Evolutionary conservation across 2,888 invertebrate species (phyloP).

Genomic region (Tubulanus polymorphus): DNA sequence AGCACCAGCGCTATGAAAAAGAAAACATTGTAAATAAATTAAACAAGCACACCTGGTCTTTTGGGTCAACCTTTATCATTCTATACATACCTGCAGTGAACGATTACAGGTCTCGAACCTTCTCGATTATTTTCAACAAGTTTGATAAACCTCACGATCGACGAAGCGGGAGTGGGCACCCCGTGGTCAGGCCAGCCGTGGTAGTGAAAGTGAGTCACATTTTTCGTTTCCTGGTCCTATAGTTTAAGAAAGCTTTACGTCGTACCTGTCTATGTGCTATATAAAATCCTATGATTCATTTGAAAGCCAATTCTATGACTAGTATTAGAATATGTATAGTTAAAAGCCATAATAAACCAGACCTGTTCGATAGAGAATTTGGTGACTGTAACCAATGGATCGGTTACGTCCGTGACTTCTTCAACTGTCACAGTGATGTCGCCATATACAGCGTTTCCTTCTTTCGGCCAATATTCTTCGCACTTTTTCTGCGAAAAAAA

Average conservation of each 20-base stretch:
- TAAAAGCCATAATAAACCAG: not conserved
- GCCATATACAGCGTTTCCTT: constrained; percentile 34
- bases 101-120: constrained; percentile 33
- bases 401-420: constrained; percentile 35
- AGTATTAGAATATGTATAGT: not conserved
- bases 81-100: constrained; percentile 43
- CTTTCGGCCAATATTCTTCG: constrained; percentile 46
- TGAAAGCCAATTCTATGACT: too few species aligned
- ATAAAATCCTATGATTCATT: too few species aligned
- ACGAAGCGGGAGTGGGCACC: constrained; percentile 40
- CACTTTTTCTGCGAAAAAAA: constrained; percentile 49
- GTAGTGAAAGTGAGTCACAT: constrained; percentile 45
- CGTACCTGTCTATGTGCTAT: too few species aligned
- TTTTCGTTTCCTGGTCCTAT: constrained; percentile 31
- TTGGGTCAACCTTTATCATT: too few species aligned
- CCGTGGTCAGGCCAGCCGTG: constrained; percentile 46
- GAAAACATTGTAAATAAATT: too few species aligned
- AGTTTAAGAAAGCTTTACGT: not conserved
- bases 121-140: constrained; percentile 40
- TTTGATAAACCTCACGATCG: constrained; percentile 35
- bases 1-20: too few species aligned
- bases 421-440: constrained; percentile 33
- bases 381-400: constrained; percentile 38
- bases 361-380: constrained; percentile 33
- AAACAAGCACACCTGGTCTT: too few species aligned